Evolutionary conservation across 2,113 vertebrate species (phyloP), one percentile per base, ranked within the genome.

Genomic region (Alaudala cheleensis): DNA sequence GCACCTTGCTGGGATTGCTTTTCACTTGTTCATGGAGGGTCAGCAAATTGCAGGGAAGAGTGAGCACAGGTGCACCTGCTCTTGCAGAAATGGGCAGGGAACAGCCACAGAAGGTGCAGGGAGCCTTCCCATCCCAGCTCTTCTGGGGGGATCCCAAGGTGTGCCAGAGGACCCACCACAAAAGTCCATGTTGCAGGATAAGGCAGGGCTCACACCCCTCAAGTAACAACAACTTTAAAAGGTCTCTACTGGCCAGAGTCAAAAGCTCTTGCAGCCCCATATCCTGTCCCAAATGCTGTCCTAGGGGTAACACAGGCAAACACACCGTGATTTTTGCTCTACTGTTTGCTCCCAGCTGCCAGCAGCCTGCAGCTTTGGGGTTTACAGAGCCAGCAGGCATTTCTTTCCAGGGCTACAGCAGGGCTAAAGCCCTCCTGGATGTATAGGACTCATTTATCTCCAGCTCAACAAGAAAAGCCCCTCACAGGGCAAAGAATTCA

Each of bases 121-220:
- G 22, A 37, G 34, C 4, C 9, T 61, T 33, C 15, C 34, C n/a
- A 56, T 3, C 9, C 31, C 34, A 74, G 2, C 14, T 25, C 39
- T 80, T 50, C 50, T 1, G 2, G 34, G 23, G 23, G n/a, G 33
- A 56, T 37, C 31, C 62, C 2, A 1, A 47, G 45, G 12, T 5
- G 19, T 5, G 4, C 18, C 6, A 10, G 13, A 54, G 39, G 13
- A 54, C 24, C 7, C 2, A 0, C 19, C 26, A 40, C 25, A 10
- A 51, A 62, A 62, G 10, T 13, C 24, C 13, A 10, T 1, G 13
- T 1, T 6, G 3, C 29, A 70, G 39, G 13, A 39, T 3, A 39
- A 74, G 34, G 33, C 23, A 39, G 40, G 40, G n/a, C 51, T 54
- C 66, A 67, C 37, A 33, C 1, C 1, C 1, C 1, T 25, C n/a